Conservation (phyloP, 2,113 vertebrate species). For the Peromyscus californicus region DNA sequence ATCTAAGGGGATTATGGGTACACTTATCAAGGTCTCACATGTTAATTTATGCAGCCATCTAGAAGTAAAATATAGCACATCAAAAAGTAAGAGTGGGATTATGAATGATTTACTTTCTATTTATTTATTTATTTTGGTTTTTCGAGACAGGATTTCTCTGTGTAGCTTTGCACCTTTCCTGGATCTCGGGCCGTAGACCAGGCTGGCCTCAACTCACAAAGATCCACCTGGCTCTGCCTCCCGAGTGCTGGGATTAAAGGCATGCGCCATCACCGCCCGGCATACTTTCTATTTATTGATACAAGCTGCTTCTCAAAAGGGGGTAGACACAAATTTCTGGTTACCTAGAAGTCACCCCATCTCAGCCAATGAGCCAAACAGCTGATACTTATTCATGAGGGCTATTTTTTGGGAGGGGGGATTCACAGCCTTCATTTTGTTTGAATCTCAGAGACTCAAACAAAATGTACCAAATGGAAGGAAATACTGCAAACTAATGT, state of each 20-base stretch:
- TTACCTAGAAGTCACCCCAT: background rate
- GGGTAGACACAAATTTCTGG: background rate
- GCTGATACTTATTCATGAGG: background rate
- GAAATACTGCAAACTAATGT: background rate
- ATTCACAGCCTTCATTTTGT: background rate
- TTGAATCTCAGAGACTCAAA: background rate
- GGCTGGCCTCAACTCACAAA: no score
- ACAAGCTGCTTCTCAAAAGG: background rate
- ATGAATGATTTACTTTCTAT: background rate
- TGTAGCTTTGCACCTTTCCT: no score
- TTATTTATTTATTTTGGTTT: no score
- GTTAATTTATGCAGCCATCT: conserved; percentile 45
- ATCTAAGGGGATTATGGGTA: conserved; percentile 47
- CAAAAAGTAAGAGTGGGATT: background rate
- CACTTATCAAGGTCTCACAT: conserved; percentile 40
- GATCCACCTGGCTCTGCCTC: no score
- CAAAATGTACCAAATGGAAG: background rate
- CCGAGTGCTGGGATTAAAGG: no score
- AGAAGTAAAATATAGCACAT: conserved; percentile 1
- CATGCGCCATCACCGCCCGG: no score
- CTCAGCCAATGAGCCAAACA: background rate
- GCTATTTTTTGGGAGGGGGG: background rate
- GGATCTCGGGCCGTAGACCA: no score
- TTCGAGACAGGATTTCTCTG: no score
- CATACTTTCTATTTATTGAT: background rate